Base-by-base conservation (phyloP, 2,797 vertebrate genomes). In the Cyprinodon diabolis region DNA sequence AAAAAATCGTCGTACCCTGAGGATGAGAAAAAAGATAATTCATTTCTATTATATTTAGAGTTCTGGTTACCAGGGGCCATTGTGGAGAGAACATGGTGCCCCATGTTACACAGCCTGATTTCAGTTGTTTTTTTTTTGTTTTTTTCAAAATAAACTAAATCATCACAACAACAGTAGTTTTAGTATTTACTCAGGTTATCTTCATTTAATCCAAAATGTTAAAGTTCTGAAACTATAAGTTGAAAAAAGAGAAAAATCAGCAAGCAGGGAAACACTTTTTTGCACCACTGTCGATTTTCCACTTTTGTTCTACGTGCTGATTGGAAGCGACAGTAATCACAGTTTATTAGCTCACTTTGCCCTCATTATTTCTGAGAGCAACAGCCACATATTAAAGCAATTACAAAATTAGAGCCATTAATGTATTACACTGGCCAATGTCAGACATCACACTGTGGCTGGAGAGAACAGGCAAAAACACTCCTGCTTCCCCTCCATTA, bases 351-450 rank as follows among this genome's bases (percentile, higher is more conserved):
- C 86, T 85, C 78, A 87, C 85, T 86, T 72, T 88, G 87, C 84
- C 85, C 86, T 80, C 75, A 86, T 89, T 87, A 90, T 81, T 87
- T 90, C 90, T 85, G 70, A 85, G 82, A 90, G 87, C 79, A 81
- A 78, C 81, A 77, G 82, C 77, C 78, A 78, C 89, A 86, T 83
- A 91, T 92, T 92, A 90, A 76, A 85, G 89, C 79, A 87, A 93
- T 93, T 90, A 93, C 82, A 91, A 90, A 90, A 92, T 92, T 92
- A 92, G 82, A 68, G 74, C 74, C 84, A 92, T 93, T 92, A 93
- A 77, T 77, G 82, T 80, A 89, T 89, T 87, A 87, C 84, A 86
- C 77, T 74, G 76, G 75, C 79, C 85, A 87, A 76, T 90, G 88
- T 90, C 86, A 87, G 78, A 89, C 82, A 79, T 79, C 70, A 80